Conservation (phyloP, 2,797 vertebrate species). For the Gallinago stenura region DNA sequence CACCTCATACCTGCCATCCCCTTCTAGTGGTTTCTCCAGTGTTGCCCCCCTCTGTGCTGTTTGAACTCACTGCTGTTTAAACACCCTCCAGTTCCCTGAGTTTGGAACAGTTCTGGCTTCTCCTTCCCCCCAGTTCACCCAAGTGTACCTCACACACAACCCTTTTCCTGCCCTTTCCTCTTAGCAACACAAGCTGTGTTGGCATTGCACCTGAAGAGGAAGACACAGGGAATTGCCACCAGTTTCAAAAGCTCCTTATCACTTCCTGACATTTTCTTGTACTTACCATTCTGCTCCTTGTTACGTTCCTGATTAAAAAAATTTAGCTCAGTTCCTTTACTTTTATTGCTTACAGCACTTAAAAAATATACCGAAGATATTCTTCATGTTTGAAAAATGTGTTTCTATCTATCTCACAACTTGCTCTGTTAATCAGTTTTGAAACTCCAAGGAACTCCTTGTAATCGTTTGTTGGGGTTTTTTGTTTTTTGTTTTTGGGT, state of each 20-base stretch:
- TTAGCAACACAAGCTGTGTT: neutral
- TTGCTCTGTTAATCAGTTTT: neutral
- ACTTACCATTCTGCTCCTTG: accelerated
- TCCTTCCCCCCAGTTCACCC: accelerated
- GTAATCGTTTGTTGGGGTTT: no score
- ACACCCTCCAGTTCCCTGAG: no score
- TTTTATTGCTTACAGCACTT: neutral
- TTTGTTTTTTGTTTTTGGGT: no score
- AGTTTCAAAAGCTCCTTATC: neutral
- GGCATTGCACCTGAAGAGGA: neutral
- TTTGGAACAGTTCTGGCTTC: neutral
- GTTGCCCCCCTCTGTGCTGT: no score
- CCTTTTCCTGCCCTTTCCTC: neutral
- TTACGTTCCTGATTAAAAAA: neutral
- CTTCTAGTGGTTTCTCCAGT: neutral
- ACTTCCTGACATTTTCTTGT: neutral
- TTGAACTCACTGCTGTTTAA: neutral
- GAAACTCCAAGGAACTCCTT: neutral
- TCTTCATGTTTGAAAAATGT: neutral
- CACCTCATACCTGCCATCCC: neutral
- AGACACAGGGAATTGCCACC: neutral
- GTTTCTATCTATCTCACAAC: neutral
- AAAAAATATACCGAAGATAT: neutral
- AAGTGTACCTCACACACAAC: no score
- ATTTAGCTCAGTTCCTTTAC: neutral